Base-by-base conservation (phyloP, 2,888 invertebrate genomes). In the Andricus quercusramuli region DNA sequence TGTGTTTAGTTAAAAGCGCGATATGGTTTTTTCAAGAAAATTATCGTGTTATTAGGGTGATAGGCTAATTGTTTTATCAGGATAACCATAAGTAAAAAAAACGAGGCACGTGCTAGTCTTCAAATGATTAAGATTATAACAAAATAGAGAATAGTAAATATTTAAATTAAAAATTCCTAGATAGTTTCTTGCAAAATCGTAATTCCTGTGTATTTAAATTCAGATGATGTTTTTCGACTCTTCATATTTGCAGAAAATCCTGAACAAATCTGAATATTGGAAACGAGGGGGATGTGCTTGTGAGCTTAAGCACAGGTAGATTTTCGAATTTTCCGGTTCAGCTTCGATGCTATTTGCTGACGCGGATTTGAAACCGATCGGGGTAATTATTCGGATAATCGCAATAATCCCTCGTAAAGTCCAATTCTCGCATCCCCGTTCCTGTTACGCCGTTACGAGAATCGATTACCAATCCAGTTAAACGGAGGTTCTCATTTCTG, bases 331-430 rank as follows among this genome's bases (percentile, higher is more conserved):
- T 82, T 83, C 80, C 80, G 82, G 76, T 79, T 32, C 79, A 79
- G 83, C 20, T 82, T 83, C 80, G 80, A 85, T 88, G 87, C 90
- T 89, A 89, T 90, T 90, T 88, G 89, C 86, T 83, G 83, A 84
- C 83, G 84, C 82, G 86, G 85, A 84, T 85, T 84, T 85, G 81
- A 85, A 89, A 86, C 88, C 86, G 83, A 84, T 83, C 82, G 81
- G 83, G 88, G 86, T 91, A 91, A 91, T 91, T 91, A 91, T 91
- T 91, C 90, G 90, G 90, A 91, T 91, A 89, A 91, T 91, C 91
- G 89, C 86, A 83, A 88, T 89, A 89, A 88, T 91, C 90, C 89
- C 86, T 82, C 85, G 88, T 86, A 86, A 86, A 88, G 85, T 88
- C 83, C 77, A 78, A 79, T 77, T 76, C 86, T 83, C 85, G 79